These are phyloP conservation scores for Chaetophractus vellerosus DNA, from an alignment of 2,797 vertebrate species.

Conservation along the genomic window DNA sequence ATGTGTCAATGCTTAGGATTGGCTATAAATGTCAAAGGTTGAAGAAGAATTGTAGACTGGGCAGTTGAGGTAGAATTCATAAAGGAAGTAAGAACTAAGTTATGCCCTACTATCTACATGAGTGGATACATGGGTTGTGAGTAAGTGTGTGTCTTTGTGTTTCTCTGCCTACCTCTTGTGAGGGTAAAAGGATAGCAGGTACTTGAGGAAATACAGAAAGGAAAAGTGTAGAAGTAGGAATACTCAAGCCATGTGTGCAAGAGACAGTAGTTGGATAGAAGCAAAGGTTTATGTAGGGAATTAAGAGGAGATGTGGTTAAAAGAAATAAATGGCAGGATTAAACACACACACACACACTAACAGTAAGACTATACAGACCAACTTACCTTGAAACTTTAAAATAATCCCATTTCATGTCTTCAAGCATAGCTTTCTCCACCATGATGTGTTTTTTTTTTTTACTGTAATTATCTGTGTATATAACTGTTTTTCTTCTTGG, in stretches of 20 bases:
- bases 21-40: slow-evolving; percentile 12
- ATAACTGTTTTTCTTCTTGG: not conserved
- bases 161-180: not conserved
- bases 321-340: slow-evolving; percentile 36
- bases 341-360: not conserved
- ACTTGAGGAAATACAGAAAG: slow-evolving; percentile 18
- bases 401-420: not conserved
- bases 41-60: not conserved
- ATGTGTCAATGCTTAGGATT: slow-evolving; percentile 39
- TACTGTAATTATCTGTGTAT: not conserved
- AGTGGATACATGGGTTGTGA: not conserved
- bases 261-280: not conserved
- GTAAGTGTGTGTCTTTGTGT: not conserved
- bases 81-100: slow-evolving; percentile 14
- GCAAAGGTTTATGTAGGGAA: slow-evolving; percentile 38
- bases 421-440: not conserved
- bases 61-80: not conserved
- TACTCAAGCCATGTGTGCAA: not conserved
- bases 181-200: not conserved
- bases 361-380: not conserved
- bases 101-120: not conserved
- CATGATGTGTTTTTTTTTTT: not conserved
- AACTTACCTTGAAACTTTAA: not conserved
- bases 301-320: not conserved
- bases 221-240: not conserved